These are phyloP conservation scores for Hippocampus comes DNA, from an alignment of 2,113 vertebrate species.

Conservation along the genomic window DNA sequence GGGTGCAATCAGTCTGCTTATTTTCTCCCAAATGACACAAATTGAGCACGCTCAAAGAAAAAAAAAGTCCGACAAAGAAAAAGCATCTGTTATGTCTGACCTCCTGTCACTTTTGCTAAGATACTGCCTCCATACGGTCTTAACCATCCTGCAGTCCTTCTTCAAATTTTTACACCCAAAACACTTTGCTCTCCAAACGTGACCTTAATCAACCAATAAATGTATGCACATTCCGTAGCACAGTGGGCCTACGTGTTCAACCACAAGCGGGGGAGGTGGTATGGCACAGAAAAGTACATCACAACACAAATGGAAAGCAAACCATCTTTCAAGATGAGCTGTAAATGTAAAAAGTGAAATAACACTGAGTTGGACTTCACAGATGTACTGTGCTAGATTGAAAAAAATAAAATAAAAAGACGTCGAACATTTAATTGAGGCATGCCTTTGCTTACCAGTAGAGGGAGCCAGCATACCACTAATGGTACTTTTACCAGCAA, in stretches of 20 bases:
- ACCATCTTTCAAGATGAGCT: too few relatives aligned
- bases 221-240: not conserved
- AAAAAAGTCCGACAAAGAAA: slow-evolving; percentile 1
- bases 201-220: not conserved
- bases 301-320: too few relatives aligned
- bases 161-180: not conserved
- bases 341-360: too few relatives aligned
- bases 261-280: too few relatives aligned
- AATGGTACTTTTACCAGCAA: too few relatives aligned
- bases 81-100: slow-evolving; percentile 18
- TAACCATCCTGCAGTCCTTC: not conserved
- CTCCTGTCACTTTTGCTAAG: slow-evolving; percentile 20
- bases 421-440: too few relatives aligned
- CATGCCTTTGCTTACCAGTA: too few relatives aligned
- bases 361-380: too few relatives aligned
- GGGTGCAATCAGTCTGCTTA: slow-evolving; percentile 22
- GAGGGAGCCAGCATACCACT: too few relatives aligned
- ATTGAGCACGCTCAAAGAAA: not conserved
- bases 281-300: too few relatives aligned
- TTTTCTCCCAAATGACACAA: slow-evolving; percentile 19
- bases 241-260: not conserved
- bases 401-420: too few relatives aligned
- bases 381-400: too few relatives aligned
- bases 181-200: not conserved
- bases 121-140: not conserved